Evolutionary conservation across 2,888 invertebrate genomes (phyloP), one percentile per base, ranked within the genome.

Genomic region (Drosophila mettleri): DNA sequence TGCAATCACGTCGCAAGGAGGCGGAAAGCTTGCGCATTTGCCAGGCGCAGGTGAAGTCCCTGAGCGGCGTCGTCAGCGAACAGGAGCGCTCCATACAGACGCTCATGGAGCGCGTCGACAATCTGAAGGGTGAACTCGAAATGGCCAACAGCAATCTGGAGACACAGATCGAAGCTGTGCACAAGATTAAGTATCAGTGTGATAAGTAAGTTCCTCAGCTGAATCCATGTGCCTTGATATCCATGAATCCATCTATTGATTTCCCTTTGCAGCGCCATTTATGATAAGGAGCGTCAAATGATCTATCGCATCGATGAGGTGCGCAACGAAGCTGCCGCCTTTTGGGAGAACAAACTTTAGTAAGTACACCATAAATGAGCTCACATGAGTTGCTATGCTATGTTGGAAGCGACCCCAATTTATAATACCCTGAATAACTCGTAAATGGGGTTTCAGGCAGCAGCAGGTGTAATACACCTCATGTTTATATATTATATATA

Each of bases 311-410:
- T 94, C 74, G 93, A 93, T 78, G 93, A 93, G 79, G 93, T 93
- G 87, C 92, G 93, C 72, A 92, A 93, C 69, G 93, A 94, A 89
- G 93, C 93, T 74, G 94, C 94, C 66, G 92, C 93, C 78, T 93
- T 94, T 92, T 95, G 95, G 95, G 95, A 95, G 89, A 93, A 94
- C 74, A 93, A 94, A 91, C 90, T 95, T 82, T 89, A 92, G 92
- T 92, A 88, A 90, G 89, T 78, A 12, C 0, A 31, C n/a, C n/a
- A n/a, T n/a, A n/a, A n/a, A n/a, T n/a, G n/a, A n/a, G n/a, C n/a
- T n/a, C n/a, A n/a, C n/a, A n/a, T n/a, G n/a, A n/a, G n/a, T n/a
- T n/a, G n/a, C n/a, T n/a, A n/a, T n/a, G n/a, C n/a, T n/a, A n/a
- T n/a, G n/a, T n/a, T n/a, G n/a, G n/a, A n/a, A n/a, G n/a, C n/a